These are phyloP conservation scores for Ditylenchus weischeri DNA, from an alignment of 2,888 invertebrate species.

Conservation along the genomic window DNA sequence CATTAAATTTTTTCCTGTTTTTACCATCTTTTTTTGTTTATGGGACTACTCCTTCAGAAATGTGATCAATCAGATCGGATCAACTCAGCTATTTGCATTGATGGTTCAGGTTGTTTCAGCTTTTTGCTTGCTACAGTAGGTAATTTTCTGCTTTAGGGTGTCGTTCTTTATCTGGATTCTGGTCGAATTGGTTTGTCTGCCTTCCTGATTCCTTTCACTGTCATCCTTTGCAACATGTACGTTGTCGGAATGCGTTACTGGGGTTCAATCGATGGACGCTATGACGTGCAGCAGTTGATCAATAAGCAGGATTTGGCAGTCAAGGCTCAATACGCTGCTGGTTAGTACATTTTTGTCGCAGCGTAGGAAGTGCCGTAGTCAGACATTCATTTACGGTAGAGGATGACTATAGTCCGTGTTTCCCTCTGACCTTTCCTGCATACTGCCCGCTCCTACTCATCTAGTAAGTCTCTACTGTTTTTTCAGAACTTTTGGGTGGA, in stretches of 20 bases:
- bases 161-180: conserved; percentile 27
- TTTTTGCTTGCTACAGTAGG: not conserved
- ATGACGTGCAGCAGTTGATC: conserved; percentile 30
- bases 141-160: conserved; percentile 16
- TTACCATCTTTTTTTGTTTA: too few species aligned
- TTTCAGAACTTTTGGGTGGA: conserved; percentile 29
- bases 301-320: conserved; percentile 20
- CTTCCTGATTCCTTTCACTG: not conserved
- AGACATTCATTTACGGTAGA: too few species aligned
- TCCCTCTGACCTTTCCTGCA: too few species aligned
- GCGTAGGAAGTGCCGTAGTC: too few species aligned
- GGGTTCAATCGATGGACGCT: conserved; percentile 30
- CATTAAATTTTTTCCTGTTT: too few species aligned
- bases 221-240: conserved; percentile 10
- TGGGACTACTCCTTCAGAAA: conserved; percentile 20
- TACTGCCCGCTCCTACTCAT: not conserved
- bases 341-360: conserved; percentile 9
- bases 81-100: conserved; percentile 23
- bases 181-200: conserved; percentile 13
- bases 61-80: conserved; percentile 25
- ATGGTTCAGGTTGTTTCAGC: conserved; percentile 11
- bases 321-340: conserved; percentile 30
- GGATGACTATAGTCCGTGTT: too few species aligned
- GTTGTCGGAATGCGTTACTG: conserved; percentile 25
- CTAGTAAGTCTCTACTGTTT: too few species aligned